Base-by-base conservation (phyloP, 2,888 invertebrate species). In the Chrysolina oricalcia region DNA sequence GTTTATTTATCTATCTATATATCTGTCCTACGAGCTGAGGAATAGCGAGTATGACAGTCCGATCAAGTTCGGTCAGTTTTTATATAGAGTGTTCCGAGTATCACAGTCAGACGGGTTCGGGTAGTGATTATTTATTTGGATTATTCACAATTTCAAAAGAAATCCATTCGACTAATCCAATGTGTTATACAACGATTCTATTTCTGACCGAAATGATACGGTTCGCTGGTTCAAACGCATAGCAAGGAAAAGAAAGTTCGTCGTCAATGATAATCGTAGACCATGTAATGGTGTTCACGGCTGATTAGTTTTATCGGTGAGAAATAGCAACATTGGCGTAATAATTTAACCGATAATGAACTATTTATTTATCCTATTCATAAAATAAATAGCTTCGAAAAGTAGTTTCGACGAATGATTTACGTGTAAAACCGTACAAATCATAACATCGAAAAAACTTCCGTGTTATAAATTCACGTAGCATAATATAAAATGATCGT, bases 261-360 rank as follows among this genome's bases (percentile, higher is more conserved):
- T 62, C 63, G 43, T 35, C 59, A 59, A 50, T 40, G 10, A 62
- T 68, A 69, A 71, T 71, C 64, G 76, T 71, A 73, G 73, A 73
- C 68, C 70, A 72, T 67, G 35, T 69, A 73, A 73, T 69, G 53
- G 69, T 70, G 69, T 77, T 74, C 65, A 77, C 59, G 73, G 72
- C 70, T 72, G 76, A 75, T 67, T 75, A 69, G 69, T 75, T 75
- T 68, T 75, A 75, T 72, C 72, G 56, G 75, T 72, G 71, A 78
- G 76, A 74, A 78, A 76, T 72, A 64, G 73, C 72, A 59, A 63
- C 63, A 65, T 56, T 77, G 69, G 62, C 67, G 67, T 75, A 72
- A 72, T 77, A 40, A 40, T 63, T 40, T 23, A 40, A 59, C 59
- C 59, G 59, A 59, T 59, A 59, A 35, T 59, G 59, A 35, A 59